These are phyloP conservation scores for Monoplex corrugatus DNA, from an alignment of 2,888 invertebrate species.

Conservation along the genomic window DNA sequence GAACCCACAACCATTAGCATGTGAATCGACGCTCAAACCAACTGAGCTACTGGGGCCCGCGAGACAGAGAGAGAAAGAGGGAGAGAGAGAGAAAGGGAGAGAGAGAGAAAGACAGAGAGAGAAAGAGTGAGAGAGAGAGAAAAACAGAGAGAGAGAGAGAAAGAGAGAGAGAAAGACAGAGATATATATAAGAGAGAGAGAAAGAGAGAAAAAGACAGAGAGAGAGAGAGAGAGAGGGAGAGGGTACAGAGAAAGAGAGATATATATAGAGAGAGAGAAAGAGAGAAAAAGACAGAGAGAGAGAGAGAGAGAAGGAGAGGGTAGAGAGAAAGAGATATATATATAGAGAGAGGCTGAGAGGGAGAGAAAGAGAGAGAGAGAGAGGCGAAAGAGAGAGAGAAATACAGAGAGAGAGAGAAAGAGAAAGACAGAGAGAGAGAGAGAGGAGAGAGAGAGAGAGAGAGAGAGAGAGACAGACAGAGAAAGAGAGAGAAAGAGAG, in stretches of 20 bases:
- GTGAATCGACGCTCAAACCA: no score
- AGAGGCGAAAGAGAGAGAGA: not conserved
- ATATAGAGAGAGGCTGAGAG: not conserved
- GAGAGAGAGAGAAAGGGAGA: not conserved
- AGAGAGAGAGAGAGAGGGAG: not conserved
- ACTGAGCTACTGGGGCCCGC: no score
- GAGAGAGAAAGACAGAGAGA: no score
- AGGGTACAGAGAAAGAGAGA: not conserved
- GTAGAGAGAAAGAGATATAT: not conserved
- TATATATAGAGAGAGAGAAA: not conserved
- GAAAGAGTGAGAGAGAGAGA: not conserved
- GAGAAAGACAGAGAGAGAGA: slow-evolving; percentile 3
- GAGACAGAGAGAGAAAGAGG: not conserved
- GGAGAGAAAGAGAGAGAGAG: not conserved
- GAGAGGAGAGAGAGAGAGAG: slow-evolving; percentile 20
- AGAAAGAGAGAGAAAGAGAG: not conserved
- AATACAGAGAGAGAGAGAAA: not conserved
- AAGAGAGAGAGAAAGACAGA: not conserved
- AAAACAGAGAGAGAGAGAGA: not conserved
- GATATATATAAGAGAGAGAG: not conserved
- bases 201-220: not conserved
- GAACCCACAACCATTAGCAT: no score
- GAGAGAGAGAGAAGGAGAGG: not conserved
- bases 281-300: not conserved
- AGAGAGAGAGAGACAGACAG: slow-evolving; percentile 30